Conservation (phyloP, 2,888 invertebrate species). For the Leistus spinibarbis region DNA sequence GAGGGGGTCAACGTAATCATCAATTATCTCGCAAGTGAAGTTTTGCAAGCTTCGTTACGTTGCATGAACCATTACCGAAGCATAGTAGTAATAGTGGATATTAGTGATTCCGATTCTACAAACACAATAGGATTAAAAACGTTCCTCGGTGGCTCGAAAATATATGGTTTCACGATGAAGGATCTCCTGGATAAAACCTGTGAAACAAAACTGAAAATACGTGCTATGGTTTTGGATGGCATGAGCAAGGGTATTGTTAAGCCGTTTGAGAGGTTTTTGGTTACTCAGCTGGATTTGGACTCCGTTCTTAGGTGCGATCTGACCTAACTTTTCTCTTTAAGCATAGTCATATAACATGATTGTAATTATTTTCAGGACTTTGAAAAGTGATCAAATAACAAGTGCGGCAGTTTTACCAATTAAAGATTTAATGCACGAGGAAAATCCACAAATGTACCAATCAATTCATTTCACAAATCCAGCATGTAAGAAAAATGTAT, state of each 20-base stretch:
- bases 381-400: too few relatives aligned
- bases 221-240: constrained; percentile 65
- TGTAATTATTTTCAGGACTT: too few relatives aligned
- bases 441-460: not conserved
- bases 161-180: constrained; percentile 79
- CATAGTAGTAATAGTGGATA: too few relatives aligned
- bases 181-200: constrained; percentile 63
- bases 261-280: constrained; percentile 70
- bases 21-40: too few relatives aligned
- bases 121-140: too few relatives aligned
- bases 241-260: constrained; percentile 69
- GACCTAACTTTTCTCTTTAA: constrained; percentile 53
- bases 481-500: constrained; percentile 42
- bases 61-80: too few relatives aligned
- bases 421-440: not conserved
- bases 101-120: too few relatives aligned
- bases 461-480: not conserved
- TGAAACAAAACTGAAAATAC: constrained; percentile 63
- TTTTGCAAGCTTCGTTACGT: too few relatives aligned
- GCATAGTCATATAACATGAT: too few relatives aligned
- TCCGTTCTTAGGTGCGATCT: not conserved
- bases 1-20: too few relatives aligned
- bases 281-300: constrained; percentile 54
- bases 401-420: too few relatives aligned
- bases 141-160: constrained; percentile 80